phyloP scores from a whole-genome alignment of 37 sponge, comb jelly and placozoan species.

The Mnemiopsis leidyi region DNA sequence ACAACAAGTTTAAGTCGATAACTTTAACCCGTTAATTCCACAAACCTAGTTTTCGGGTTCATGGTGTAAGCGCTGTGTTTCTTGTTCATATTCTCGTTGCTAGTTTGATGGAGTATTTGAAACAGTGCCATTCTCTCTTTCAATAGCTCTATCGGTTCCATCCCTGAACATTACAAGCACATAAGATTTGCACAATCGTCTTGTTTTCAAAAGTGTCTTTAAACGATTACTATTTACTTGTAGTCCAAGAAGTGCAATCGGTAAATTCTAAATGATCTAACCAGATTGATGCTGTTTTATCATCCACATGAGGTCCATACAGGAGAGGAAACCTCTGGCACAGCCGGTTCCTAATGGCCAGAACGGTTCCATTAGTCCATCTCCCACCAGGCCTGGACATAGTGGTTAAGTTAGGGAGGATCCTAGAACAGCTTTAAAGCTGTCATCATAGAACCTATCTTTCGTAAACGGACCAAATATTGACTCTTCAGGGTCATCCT shows the following conservation, averaged over 20 bases:
- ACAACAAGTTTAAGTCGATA: too few relatives aligned
- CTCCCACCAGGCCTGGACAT: conserved; percentile 83
- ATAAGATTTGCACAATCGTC: too few relatives aligned
- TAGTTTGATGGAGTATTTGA: conserved; percentile 90
- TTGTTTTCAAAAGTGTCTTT: too few relatives aligned
- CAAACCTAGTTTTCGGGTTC: conserved; percentile 72
- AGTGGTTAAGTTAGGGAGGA: too few relatives aligned
- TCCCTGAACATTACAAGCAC: too few relatives aligned
- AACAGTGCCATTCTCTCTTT: conserved; percentile 83
- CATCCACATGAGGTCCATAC: conserved; percentile 95
- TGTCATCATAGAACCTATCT: too few relatives aligned
- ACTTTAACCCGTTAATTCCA: too few relatives aligned
- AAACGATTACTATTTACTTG: too few relatives aligned
- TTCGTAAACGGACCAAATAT: too few relatives aligned
- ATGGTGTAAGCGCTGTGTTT: conserved; percentile 78
- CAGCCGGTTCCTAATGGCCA: conserved; percentile 96
- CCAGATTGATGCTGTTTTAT: conserved; percentile 71
- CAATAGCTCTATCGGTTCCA: conserved; percentile 72
- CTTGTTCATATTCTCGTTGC: conserved; percentile 75
- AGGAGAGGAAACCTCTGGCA: conserved; percentile 91
- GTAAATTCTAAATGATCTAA: not conserved
- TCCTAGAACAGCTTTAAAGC: too few relatives aligned
- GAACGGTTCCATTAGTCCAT: conserved; percentile 95
- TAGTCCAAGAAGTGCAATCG: too few relatives aligned
- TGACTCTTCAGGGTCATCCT: too few relatives aligned